Evolutionary conservation across 2,113 vertebrate species (phyloP), one percentile per base, ranked within the genome.

Genomic region (Chinchilla lanigera): DNA sequence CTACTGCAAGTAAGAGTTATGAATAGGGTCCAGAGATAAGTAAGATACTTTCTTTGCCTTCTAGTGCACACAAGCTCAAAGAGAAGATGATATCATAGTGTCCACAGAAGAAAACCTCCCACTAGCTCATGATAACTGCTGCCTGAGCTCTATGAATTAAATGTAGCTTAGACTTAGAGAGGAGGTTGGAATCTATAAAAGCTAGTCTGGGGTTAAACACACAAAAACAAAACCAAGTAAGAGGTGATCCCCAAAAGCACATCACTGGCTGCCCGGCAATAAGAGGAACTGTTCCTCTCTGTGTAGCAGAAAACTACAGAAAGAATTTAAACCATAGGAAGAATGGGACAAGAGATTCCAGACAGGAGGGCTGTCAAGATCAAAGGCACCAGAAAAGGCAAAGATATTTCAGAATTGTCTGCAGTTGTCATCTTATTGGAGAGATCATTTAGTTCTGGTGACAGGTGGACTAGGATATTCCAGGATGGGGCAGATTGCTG

Each of bases 391-490:
- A 44, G 52, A 87, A 75, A 90, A 81, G 26, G 26, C 52, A 80
- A 47, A 24, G 83, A 14, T 1, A 33, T 56, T 50, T 47, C 80
- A 67, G 26, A 54, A 67, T 44, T 89, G 82, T 67, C 54, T 61
- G 38, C 58, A 63, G 54, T 47, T 58, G 26, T 35, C 80, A 26
- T 91, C 71, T 89, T 85, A 86, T 61, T 86, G 26, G 50, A 84
- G 90, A 93, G 56, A 83, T 61, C 80, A 73, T 94, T 93, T 82
- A 52, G 14, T 73, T 97, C 56, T 94, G 71, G 93, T 86, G 82
- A 65, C 86, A 94, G 38, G 67, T 20, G 33, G 75, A 47, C n/a
- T 83, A 44, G 93, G 47, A 86, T n/a, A n/a, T 63, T 77, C 63
- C 26, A 60, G 47, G 56, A 84, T 6, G 24, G 58, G 80, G 22